Evolutionary conservation across 2,888 invertebrate genomes (phyloP).

Genomic region (Eulithis prunata): DNA sequence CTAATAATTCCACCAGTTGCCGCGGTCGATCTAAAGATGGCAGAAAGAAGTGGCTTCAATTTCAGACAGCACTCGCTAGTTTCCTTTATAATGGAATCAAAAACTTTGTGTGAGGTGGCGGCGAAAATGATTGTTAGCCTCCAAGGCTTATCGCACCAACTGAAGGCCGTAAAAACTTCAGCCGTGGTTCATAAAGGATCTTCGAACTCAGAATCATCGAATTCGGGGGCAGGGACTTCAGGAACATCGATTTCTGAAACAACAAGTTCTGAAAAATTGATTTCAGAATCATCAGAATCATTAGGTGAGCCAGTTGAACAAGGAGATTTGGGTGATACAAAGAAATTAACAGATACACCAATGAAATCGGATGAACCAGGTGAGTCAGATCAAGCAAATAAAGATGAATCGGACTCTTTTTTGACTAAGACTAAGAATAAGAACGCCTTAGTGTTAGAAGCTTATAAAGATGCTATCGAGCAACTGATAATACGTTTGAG

Average conservation of each 20-base stretch:
- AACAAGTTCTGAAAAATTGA: neutral
- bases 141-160: too few relatives aligned
- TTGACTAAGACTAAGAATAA: neutral
- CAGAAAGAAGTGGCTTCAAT: too few relatives aligned
- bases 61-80: too few relatives aligned
- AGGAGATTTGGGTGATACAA: neutral
- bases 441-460: neutral
- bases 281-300: conserved; percentile 1
- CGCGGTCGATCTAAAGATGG: too few relatives aligned
- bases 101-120: too few relatives aligned
- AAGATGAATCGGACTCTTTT: neutral
- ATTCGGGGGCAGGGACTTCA: neutral
- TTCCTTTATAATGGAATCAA: too few relatives aligned
- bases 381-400: neutral
- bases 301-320: neutral
- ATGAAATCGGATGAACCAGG: neutral
- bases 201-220: neutral
- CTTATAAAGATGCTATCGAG: conserved; percentile 2
- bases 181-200: too few relatives aligned
- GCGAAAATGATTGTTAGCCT: too few relatives aligned
- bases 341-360: neutral
- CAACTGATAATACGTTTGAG: conserved; percentile 3
- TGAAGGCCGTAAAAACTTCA: too few relatives aligned
- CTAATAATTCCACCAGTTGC: too few relatives aligned
- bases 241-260: too few relatives aligned